Evolutionary conservation across 2,888 invertebrate genomes (phyloP).

Genomic region (Thymelicus sylvestris): DNA sequence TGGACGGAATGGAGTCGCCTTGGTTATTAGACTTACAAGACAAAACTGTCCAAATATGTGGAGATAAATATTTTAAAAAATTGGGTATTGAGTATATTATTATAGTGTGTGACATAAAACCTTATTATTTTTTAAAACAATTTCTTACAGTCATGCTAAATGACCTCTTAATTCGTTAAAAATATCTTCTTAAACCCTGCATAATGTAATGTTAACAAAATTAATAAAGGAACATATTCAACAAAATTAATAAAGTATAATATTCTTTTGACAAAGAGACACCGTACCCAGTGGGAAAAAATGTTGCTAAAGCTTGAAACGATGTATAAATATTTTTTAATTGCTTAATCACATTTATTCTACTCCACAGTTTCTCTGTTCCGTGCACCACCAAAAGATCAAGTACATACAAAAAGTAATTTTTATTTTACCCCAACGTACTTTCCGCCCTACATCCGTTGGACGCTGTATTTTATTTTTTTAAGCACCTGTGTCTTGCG

Average conservation of each 20-base stretch:
- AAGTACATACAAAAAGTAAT: conserved; percentile 70
- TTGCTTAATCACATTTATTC: conserved; percentile 15
- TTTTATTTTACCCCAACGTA: conserved; percentile 71
- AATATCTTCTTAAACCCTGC: no score
- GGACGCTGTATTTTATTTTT: conserved; percentile 58
- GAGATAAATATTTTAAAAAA: no score
- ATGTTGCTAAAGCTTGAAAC: neutral
- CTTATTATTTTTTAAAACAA: no score
- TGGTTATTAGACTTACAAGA: neutral
- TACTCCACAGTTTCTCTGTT: conserved; percentile 51
- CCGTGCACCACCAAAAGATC: conserved; percentile 68
- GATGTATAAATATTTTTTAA: neutral
- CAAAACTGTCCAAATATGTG: no score
- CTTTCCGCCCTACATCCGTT: conserved; percentile 64
- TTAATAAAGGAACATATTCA: no score
- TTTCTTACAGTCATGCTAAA: no score
- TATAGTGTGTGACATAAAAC: no score
- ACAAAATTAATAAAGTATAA: no score
- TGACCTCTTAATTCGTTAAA: no score
- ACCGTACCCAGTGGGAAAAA: no score
- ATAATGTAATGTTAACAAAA: no score
- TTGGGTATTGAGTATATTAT: neutral
- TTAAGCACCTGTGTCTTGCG: conserved; percentile 67
- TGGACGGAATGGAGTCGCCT: conserved; percentile 53
- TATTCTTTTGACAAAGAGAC: no score